Base-by-base conservation (phyloP, 2,113 vertebrate species). In the Passer domesticus region DNA sequence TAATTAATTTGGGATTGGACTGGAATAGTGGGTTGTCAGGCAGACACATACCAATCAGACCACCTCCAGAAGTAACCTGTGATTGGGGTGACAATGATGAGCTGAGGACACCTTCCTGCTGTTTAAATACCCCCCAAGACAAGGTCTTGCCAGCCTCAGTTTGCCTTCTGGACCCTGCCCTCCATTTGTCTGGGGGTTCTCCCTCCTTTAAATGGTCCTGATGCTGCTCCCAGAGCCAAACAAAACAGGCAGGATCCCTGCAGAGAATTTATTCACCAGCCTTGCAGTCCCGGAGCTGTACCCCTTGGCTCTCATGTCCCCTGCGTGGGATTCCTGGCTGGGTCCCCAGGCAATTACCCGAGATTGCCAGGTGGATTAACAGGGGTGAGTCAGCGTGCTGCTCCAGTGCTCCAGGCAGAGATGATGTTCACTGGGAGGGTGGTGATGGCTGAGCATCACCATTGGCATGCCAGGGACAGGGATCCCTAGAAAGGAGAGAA, bases 391-490 rank as follows among this genome's bases (percentile, higher is more conserved):
- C 67, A 83, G 69, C 1, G 5, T 55, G 58, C 30, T 50, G 67
- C 35, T 62, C 27, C 5, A 0, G 28, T 0, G 15, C 62, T 60
- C 16, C 15, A 43, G 87, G 84, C 83, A 64, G 15, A 81, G 44
- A 31, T 35, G 55, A 82, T 1, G 6, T 60, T 77, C 2, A 1
- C n/a, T 0, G 0, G 14, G 81, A 46, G 22, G 56, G 23, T 46
- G 52, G 44, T 10, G 77, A 24, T 41, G 37, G 24, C 64, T 89
- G 73, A 75, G 69, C 43, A 49, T 56, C 64, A 56, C 22, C 22
- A 5, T 28, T 43, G 60, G 13, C 84, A 74, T 21, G 23, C 24
- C 35, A 55, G 46, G 56, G 44, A 70, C 1, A 1, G 16, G 39
- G 21, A 14, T 86, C 49, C 50, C 63, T 4, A 1, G 35, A 30